Evolutionary conservation across 2,888 invertebrate genomes (phyloP).

Genomic region (Furcula furcula): DNA sequence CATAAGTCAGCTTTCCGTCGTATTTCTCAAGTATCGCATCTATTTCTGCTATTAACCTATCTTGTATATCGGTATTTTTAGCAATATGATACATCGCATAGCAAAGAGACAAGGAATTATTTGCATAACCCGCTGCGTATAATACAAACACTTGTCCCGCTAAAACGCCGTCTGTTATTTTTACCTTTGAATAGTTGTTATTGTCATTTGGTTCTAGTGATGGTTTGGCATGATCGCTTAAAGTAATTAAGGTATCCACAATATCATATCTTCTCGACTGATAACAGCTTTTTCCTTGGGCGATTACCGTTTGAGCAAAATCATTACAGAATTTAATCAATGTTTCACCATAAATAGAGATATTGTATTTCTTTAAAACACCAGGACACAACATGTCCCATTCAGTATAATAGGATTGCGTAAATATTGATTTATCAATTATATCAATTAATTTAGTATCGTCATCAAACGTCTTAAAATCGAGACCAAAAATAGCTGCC

Average conservation of each 20-base stretch:
- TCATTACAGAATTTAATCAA: conserved; percentile 29
- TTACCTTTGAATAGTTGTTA: conserved; percentile 17
- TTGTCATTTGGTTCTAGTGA: conserved; percentile 5
- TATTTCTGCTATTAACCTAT: conserved; percentile 47
- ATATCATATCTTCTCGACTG: conserved; percentile 16
- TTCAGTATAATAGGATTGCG: conserved; percentile 28
- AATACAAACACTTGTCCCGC: conserved; percentile 63
- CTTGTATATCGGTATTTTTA: conserved; percentile 50
- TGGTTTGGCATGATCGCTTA: conserved; percentile 17
- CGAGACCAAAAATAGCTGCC: conserved; percentile 27
- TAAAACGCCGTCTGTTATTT: conserved; percentile 45
- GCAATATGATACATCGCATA: conserved; percentile 59
- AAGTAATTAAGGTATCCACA: conserved; percentile 32
- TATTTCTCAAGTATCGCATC: conserved; percentile 42
- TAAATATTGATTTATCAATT: conserved; percentile 24
- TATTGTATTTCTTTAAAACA: conserved; percentile 22
- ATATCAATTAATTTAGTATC: conserved; percentile 22
- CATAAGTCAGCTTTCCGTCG: conserved; percentile 52
- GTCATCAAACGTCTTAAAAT: conserved; percentile 30
- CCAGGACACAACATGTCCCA: conserved; percentile 37
- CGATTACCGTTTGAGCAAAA: conserved; percentile 23
- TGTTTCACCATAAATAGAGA: conserved; percentile 26
- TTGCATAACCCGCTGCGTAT: conserved; percentile 67
- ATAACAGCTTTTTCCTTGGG: conserved; percentile 8
- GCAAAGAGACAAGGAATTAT: conserved; percentile 53